Evolutionary conservation across 2,888 invertebrate genomes (phyloP).

Genomic region (Dasypolia templi): DNA sequence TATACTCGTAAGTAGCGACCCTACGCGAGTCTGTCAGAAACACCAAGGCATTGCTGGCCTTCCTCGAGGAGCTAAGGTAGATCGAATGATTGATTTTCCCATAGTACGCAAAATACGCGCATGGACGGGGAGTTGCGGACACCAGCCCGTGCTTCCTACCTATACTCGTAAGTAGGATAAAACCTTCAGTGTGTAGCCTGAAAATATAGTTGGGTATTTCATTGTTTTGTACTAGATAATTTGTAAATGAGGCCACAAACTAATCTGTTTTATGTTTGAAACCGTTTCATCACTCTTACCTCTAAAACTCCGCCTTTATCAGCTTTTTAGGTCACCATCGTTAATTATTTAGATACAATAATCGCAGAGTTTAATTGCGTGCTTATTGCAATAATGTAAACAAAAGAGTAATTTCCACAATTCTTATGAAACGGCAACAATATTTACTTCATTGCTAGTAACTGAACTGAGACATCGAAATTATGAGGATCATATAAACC

Average conservation of each 20-base stretch:
- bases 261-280: slow-evolving; percentile 24
- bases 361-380: slow-evolving; percentile 41
- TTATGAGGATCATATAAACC: too few species aligned
- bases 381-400: slow-evolving; percentile 26
- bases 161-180: not conserved
- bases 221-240: not conserved
- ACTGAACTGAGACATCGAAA: not conserved
- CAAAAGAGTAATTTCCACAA: not conserved
- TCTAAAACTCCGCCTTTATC: slow-evolving; percentile 55
- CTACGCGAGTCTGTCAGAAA: too few species aligned
- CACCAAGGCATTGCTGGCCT: too few species aligned
- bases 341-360: slow-evolving; percentile 42
- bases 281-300: slow-evolving; percentile 51
- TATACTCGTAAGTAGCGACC: too few species aligned
- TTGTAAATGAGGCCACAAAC: slow-evolving; percentile 6
- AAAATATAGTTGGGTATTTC: not conserved
- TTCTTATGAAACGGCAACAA: not conserved
- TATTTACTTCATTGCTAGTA: not conserved
- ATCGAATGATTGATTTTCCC: too few species aligned
- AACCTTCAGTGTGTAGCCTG: not conserved
- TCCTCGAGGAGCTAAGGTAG: too few species aligned
- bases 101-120: too few species aligned
- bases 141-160: too few species aligned
- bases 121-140: too few species aligned
- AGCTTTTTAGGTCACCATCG: slow-evolving; percentile 51